phyloP scores from a whole-genome alignment of 2,797 vertebrate genomes.

The Zalophus californianus region DNA sequence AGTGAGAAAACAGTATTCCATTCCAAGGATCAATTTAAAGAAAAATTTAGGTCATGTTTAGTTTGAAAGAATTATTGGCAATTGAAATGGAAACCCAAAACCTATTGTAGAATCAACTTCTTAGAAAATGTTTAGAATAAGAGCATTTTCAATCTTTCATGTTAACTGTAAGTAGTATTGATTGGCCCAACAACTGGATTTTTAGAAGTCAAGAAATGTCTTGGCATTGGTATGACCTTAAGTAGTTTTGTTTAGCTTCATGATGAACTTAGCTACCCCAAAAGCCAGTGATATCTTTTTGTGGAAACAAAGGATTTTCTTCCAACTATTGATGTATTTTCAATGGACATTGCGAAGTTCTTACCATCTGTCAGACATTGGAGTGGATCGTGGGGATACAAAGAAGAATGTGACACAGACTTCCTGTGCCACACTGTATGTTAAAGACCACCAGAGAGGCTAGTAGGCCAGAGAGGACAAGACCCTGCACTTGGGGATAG shows the following conservation, averaged over 20 bases:
- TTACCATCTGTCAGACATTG: background rate
- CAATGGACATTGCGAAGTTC: conserved; percentile 35
- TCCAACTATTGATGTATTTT: conserved; percentile 8
- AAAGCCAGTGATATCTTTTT: conserved; percentile 35
- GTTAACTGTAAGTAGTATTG: background rate
- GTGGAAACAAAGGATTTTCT: conserved; percentile 55
- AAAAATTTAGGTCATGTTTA: conserved; percentile 25
- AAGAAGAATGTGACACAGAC: background rate
- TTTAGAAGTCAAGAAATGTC: conserved; percentile 21
- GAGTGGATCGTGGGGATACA: background rate
- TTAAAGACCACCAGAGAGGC: background rate
- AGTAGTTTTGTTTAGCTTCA: conserved; percentile 14
- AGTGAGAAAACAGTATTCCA: conserved; percentile 33
- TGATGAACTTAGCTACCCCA: background rate
- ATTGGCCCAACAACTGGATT: background rate
- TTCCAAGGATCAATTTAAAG: conserved; percentile 16
- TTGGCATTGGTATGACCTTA: background rate
- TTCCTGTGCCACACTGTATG: background rate
- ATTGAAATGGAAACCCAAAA: conserved; percentile 31
- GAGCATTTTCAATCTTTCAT: background rate
- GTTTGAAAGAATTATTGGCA: conserved; percentile 39
- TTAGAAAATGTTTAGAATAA: conserved; percentile 23
- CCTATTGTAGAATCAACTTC: background rate
- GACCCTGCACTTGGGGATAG: background rate
- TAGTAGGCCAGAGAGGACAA: background rate